A percentile compares a stretch with the other conserved stretches of the same genome.
Conservation (phyloP, 2,888 invertebrate species). For the Idaea biselata region DNA sequence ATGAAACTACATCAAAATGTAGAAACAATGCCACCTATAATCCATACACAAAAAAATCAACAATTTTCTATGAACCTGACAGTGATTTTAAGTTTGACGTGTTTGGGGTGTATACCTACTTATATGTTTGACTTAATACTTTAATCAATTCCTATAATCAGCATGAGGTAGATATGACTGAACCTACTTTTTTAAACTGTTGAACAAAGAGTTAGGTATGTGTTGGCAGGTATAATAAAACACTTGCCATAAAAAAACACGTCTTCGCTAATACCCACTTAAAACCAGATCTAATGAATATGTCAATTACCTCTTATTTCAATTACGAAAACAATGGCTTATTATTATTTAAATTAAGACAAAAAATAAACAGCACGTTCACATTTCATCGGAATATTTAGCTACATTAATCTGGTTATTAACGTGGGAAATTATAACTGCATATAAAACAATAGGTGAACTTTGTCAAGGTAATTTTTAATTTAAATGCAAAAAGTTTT, state of each 20-base stretch:
- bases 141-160: too few relatives aligned
- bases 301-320: conserved; percentile 21
- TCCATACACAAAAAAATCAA: too few relatives aligned
- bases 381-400: neutral
- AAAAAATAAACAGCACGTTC: neutral
- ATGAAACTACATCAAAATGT: too few relatives aligned
- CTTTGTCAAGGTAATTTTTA: neutral
- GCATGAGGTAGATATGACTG: too few relatives aligned
- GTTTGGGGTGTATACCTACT: too few relatives aligned
- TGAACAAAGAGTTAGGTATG: neutral
- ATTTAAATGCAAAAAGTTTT: neutral
- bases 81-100: too few relatives aligned
- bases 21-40: too few relatives aligned
- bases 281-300: conserved; percentile 31
- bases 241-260: conserved; percentile 1
- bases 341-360: neutral
- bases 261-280: conserved; percentile 30
- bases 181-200: too few relatives aligned
- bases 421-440: neutral
- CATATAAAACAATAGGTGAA: neutral
- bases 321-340: conserved; percentile 3
- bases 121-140: too few relatives aligned
- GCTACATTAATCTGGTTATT: neutral
- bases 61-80: too few relatives aligned
- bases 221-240: neutral